Conservation (phyloP, 2,113 vertebrate species). For the Festucalex cinctus region DNA sequence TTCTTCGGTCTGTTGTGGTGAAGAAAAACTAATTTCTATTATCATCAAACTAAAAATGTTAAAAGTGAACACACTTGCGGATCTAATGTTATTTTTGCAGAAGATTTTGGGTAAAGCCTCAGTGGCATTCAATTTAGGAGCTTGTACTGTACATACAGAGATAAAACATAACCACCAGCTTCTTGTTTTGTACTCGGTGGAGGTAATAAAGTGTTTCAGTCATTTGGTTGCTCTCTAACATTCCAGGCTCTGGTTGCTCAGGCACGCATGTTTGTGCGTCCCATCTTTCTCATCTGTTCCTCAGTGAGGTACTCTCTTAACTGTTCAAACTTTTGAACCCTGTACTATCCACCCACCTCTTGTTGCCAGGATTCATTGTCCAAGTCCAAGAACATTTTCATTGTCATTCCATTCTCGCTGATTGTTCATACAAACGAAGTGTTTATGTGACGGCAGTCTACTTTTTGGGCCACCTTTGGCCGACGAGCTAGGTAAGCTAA, state of each 20-base stretch:
- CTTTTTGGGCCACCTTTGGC: neutral
- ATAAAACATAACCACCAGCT: neutral
- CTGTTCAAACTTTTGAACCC: slow-evolving; percentile 5
- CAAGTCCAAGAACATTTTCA: neutral
- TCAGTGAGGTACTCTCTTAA: neutral
- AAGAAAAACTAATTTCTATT: too few species aligned
- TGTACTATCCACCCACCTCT: neutral
- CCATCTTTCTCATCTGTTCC: neutral
- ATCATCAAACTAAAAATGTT: too few species aligned
- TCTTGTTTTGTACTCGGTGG: neutral
- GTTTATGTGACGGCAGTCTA: neutral
- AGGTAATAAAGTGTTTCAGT: neutral
- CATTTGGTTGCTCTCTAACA: neutral
- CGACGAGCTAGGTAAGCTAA: neutral
- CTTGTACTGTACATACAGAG: neutral
- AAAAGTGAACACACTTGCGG: too few species aligned
- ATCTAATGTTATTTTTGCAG: too few species aligned
- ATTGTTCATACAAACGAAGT: neutral
- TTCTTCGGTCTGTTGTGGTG: too few species aligned
- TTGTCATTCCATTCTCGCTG: neutral
- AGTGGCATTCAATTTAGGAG: neutral
- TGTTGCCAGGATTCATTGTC: neutral
- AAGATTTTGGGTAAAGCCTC: neutral
- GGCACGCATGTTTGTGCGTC: neutral
- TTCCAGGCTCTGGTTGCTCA: neutral